Percentiles rank a stretch among this genome's conserved stretches.
Conservation (phyloP, 1,140 invertebrate genomes). For the Tetraneura akinire region DNA sequence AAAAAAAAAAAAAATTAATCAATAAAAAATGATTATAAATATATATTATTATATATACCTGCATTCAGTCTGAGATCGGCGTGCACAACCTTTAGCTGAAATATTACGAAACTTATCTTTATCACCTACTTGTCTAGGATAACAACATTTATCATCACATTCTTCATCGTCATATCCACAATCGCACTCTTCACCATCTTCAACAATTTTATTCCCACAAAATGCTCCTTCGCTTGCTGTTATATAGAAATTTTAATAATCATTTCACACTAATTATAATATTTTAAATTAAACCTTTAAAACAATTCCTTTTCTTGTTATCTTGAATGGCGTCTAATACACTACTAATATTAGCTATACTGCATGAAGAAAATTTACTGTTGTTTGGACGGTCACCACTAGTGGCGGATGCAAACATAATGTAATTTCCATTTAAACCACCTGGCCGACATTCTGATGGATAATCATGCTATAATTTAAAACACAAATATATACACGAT, state of each 20-base stretch:
- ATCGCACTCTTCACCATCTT: constrained; percentile 96
- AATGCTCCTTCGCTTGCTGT: constrained; percentile 87
- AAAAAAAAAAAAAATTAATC: constrained; percentile 53
- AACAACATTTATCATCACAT: constrained; percentile 92
- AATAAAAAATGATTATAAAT: background rate
- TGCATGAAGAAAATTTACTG: constrained; percentile 91
- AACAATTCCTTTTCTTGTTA: constrained; percentile 94
- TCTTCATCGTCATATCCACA: constrained; percentile 95
- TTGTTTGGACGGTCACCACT: constrained; percentile 93
- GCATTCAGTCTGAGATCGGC: constrained; percentile 79
- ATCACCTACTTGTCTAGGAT: constrained; percentile 77
- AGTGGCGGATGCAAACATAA: constrained; percentile 96
- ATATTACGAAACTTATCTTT: constrained; percentile 70
- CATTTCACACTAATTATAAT: background rate
- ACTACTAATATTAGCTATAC: constrained; percentile 91
- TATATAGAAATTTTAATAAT: constrained; percentile 51
- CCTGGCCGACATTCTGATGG: constrained; percentile 90
- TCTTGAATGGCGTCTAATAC: constrained; percentile 89
- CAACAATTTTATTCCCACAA: constrained; percentile 99
- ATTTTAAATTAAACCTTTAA: constrained; percentile 64
- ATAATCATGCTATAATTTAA: constrained; percentile 83
- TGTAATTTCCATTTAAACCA: constrained; percentile 87
- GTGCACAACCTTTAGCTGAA: constrained; percentile 69
- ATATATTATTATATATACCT: constrained; percentile 62
- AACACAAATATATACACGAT: background rate